Conservation (phyloP, 2,888 invertebrate genomes). For the Leptinotarsa juncta region DNA sequence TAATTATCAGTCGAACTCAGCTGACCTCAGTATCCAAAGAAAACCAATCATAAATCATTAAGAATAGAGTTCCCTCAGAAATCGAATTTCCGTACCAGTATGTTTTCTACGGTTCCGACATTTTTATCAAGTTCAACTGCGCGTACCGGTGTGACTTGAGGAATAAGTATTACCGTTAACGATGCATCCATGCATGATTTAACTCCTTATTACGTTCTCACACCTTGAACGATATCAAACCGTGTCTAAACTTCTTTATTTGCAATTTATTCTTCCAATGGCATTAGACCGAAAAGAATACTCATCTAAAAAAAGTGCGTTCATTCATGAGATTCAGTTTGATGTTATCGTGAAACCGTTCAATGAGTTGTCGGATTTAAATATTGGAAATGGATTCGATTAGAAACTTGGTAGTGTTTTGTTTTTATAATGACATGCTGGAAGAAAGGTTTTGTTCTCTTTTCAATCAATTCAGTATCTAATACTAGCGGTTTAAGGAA, state of each 20-base stretch:
- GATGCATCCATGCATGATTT: conserved; percentile 58
- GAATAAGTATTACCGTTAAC: conserved; percentile 51
- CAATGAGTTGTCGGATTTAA: background rate
- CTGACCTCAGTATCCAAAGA: background rate
- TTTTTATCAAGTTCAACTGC: conserved; percentile 14
- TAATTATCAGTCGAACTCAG: conserved; percentile 7
- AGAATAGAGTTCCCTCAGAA: conserved; percentile 1
- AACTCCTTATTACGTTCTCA: conserved; percentile 59
- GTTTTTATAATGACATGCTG: background rate
- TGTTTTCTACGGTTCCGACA: conserved; percentile 10
- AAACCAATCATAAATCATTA: conserved; percentile 5
- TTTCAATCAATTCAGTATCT: background rate
- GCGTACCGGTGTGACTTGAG: conserved; percentile 17
- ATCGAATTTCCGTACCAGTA: conserved; percentile 16
- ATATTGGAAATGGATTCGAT: conserved; percentile 14
- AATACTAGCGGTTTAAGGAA: background rate
- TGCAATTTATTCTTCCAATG: conserved; percentile 51
- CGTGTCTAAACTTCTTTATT: conserved; percentile 54
- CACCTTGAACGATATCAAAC: conserved; percentile 57
- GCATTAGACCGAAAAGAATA: conserved; percentile 53
- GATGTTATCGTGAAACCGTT: background rate
- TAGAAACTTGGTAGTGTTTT: conserved; percentile 8
- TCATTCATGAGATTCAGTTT: conserved; percentile 47
- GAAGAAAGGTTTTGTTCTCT: background rate
- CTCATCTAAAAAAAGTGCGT: conserved; percentile 46